Conservation (phyloP, 2,797 vertebrate species). For the Tenualosa thibaudeaui region DNA sequence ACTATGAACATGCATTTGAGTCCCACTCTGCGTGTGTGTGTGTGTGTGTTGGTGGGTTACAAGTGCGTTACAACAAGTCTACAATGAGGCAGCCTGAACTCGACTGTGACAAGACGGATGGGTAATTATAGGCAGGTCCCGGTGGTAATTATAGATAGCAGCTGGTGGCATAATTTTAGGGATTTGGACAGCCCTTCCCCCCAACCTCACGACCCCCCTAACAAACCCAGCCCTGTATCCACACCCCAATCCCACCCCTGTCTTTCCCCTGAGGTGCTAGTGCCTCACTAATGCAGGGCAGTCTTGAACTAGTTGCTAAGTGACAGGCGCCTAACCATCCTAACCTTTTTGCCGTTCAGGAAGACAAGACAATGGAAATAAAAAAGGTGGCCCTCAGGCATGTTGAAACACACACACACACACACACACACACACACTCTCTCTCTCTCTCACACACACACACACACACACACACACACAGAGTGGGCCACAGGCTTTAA, state of each 20-base stretch:
- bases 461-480: constrained; percentile 8
- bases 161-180: constrained; percentile 66
- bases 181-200: constrained; percentile 45
- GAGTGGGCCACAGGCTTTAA: not conserved
- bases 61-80: not conserved
- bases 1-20: not conserved
- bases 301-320: constrained; percentile 38
- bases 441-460: not conserved
- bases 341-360: constrained; percentile 37
- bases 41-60: not conserved
- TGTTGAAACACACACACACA: not conserved
- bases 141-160: constrained; percentile 67
- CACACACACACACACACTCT: constrained; percentile 11
- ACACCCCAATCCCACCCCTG: not conserved
- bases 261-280: constrained; percentile 37
- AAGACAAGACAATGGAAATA: not conserved
- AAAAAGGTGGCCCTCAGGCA: constrained; percentile 6
- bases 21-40: not conserved
- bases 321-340: constrained; percentile 19
- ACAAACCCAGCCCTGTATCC: not conserved
- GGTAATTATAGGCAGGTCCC: constrained; percentile 58
- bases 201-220: not conserved
- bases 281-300: constrained; percentile 32
- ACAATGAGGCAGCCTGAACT: not conserved
- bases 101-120: constrained; percentile 29